Base-by-base conservation (phyloP, 2,797 vertebrate genomes). In the Pterois miles region DNA sequence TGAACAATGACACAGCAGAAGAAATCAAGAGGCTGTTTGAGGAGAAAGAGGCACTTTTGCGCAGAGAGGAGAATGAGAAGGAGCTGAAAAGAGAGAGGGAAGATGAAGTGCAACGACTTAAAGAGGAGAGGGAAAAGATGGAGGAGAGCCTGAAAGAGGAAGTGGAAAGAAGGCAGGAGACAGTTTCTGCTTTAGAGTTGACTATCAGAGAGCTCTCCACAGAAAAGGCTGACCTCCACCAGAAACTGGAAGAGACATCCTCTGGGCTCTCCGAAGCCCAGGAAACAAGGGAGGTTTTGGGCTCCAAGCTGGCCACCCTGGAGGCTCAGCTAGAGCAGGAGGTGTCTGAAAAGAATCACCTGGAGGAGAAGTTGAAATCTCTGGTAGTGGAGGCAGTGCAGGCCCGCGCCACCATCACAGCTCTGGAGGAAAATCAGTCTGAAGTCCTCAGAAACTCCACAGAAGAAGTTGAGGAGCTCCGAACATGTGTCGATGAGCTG, bases 171-270 rank as follows among this genome's bases (percentile, higher is more conserved):
- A 91, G 93, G 25, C 85, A 95, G 56, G 89, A 52, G 36, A 87
- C 74, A 36, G 69, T 84, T 78, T 71, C 83, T 64, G 79, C 92
- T 74, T 92, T 97, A 65, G 90, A 93, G 74, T 78, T 91, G 52
- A 90, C 92, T 66, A 56, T 94, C 13, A 84, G 90, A 71, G 86
- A 91, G 56, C 89, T 95, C 58, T 85, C 91, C 22, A 75, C 88
- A 27, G 89, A 85, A 71, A 97, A 89, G 38, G 72, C 38, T 8
- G 83, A 93, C 50, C 90, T 97, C 54, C 87, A 92, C 46, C 84
- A 93, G 81, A 95, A 93, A 48, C 65, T 95, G 58, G 93, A 95
- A 69, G 94, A 95, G 50, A 86, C 95, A 67, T 79, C 88, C 4
- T 48, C 72, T 86, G 81, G 67, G 46, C 86, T 96, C 48, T 90